A percentile compares a stretch with the other conserved stretches of the same genome.
These are phyloP conservation scores for Pedetes capensis DNA, from an alignment of 2,113 vertebrate genomes.

Conservation along the genomic window DNA sequence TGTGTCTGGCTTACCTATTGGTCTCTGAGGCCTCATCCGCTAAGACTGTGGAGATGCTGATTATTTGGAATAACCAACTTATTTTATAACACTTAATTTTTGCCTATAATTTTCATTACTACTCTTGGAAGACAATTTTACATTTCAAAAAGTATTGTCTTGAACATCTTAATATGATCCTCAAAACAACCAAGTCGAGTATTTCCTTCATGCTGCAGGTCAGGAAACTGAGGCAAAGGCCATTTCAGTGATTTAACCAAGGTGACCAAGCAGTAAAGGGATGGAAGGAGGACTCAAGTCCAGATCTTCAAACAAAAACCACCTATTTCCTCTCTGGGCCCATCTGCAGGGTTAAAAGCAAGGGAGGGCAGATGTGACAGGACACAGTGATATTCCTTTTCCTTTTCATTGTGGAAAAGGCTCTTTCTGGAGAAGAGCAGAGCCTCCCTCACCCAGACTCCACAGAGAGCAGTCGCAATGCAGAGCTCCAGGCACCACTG, in stretches of 20 bases:
- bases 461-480: neutral
- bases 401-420: neutral
- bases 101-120: neutral
- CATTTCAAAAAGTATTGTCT: neutral
- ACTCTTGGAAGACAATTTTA: neutral
- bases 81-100: neutral
- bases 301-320: neutral
- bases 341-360: neutral
- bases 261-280: neutral
- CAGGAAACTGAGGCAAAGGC: neutral
- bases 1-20: neutral
- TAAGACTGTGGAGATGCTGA: neutral
- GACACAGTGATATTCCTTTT: neutral
- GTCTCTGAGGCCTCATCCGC: neutral
- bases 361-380: neutral
- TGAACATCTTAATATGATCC: neutral
- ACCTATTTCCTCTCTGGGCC: neutral
- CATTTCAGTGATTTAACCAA: neutral
- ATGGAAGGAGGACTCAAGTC: neutral
- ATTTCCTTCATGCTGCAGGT: neutral
- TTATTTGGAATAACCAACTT: neutral
- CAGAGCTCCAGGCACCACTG: accelerated
- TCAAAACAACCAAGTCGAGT: neutral
- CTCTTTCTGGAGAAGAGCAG: neutral
- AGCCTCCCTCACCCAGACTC: neutral